Conservation (phyloP, 1,140 invertebrate genomes). For the Dreissena polymorpha region DNA sequence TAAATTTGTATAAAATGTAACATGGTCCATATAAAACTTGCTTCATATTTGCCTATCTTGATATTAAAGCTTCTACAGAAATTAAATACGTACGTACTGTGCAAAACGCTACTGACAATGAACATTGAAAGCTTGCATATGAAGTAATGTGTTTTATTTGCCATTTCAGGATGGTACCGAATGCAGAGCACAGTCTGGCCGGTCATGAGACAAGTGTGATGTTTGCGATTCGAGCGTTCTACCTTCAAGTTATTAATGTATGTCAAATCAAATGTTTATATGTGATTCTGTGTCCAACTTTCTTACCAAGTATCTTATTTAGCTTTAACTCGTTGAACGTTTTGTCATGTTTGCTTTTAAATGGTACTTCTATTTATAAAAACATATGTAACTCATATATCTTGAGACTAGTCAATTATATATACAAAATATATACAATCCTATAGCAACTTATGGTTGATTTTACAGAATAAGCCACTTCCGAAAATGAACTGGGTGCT, state of each 20-base stretch:
- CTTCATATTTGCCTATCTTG: not conserved
- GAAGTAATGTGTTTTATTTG: too few relatives aligned
- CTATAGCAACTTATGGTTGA: not conserved
- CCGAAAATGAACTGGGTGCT: constrained; percentile 60
- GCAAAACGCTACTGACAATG: too few relatives aligned
- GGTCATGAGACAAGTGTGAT: constrained; percentile 71
- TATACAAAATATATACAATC: too few relatives aligned
- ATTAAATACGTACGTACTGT: not conserved
- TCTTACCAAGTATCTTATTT: not conserved
- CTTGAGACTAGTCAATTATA: too few relatives aligned
- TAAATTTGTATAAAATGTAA: too few relatives aligned
- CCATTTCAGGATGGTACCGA: constrained; percentile 64
- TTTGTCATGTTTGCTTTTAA: too few relatives aligned
- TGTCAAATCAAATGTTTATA: not conserved
- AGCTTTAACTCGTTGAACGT: too few relatives aligned
- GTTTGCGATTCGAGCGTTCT: constrained; percentile 69
- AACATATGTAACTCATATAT: too few relatives aligned
- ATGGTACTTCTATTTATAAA: too few relatives aligned
- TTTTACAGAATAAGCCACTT: constrained; percentile 56
- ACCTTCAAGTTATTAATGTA: constrained; percentile 60
- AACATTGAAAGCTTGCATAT: not conserved
- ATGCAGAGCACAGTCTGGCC: constrained; percentile 73
- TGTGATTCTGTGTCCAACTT: too few relatives aligned
- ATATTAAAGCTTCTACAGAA: not conserved
- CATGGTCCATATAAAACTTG: not conserved